Base-by-base conservation (phyloP, 2,113 vertebrate genomes). In the Pionites leucogaster region DNA sequence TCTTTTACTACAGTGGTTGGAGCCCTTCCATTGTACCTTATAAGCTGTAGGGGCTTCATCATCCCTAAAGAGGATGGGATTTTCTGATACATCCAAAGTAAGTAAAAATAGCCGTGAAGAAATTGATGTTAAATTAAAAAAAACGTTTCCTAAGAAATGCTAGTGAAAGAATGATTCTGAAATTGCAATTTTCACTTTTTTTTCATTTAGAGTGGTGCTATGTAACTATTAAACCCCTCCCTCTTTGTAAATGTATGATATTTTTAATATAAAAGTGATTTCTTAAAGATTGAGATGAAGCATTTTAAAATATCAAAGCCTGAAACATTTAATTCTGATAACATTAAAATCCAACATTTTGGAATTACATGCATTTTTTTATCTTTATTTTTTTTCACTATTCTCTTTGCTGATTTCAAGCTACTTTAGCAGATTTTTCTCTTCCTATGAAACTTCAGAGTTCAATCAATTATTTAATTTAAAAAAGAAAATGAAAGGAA, bases 41-140 rank as follows among this genome's bases (percentile, higher is more conserved):
- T 2, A 0, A 7, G 23, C 17, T 22, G 7, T 0, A 7, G 44
- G 14, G 39, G 6, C 33, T 62, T 65, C 46, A 1, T 12, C 8
- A 20, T 16, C 53, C 60, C 17, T 27, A 5, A 31, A 23, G 22
- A 59, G 13, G 22, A 39, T 2, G 31, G 44, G n/a, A 41, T 60
- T 77, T 35, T 35, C 57, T 35, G 22, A 24, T 11, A 33, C 10
- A 19, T 18, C 41, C 35, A 31, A 37, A 74, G 23, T 24, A 46
- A 69, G 53, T n/a, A 63, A 59, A 91, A 86, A 53, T 15, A 16
- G 28, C 11, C 52, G 17, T 3, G 8, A 8, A 4, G 4, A 31
- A 84, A 50, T 35, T 31, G 15, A 35, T 29, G 4, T 60, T 28
- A 20, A 70, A 82, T 49, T 44, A 33, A 90, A 79, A 79, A 1